Evolutionary conservation across 2,888 invertebrate species (phyloP).

Genomic region (Uropetala carovei): DNA sequence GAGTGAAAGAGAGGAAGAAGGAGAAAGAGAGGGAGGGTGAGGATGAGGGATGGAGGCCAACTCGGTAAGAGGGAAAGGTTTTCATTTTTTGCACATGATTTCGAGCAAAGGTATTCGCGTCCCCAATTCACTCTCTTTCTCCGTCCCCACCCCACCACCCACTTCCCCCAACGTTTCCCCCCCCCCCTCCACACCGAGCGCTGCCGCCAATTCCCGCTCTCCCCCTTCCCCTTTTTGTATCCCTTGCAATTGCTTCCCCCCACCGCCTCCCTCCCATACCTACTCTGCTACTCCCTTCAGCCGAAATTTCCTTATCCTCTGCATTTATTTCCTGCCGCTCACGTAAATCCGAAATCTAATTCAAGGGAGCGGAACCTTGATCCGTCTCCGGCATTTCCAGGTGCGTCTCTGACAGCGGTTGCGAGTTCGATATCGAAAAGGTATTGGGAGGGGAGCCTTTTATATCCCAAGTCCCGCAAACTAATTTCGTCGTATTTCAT

Average conservation of each 20-base stretch:
- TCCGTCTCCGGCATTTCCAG: slow-evolving; percentile 29
- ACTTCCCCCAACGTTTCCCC: background rate
- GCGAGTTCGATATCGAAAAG: background rate
- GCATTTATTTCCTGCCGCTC: slow-evolving; percentile 45
- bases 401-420: background rate
- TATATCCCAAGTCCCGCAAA: background rate
- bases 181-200: background rate
- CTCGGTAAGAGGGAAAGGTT: no score
- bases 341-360: slow-evolving; percentile 57
- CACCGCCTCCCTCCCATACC: background rate
- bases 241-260: background rate
- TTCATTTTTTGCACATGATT: no score
- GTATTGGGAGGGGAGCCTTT: no score
- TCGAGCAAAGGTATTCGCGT: background rate
- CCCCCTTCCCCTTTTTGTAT: background rate
- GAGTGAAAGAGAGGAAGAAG: background rate
- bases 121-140: background rate
- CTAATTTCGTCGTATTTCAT: background rate
- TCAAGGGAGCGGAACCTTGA: slow-evolving; percentile 17
- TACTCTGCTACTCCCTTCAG: no score
- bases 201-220: background rate
- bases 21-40: background rate
- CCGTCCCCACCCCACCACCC: background rate
- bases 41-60: background rate
- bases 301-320: background rate